A percentile compares a stretch with the other conserved stretches of the same genome.
These are phyloP conservation scores for Nyctibius grandis DNA, from an alignment of 2,797 vertebrate genomes.

Conservation along the genomic window DNA sequence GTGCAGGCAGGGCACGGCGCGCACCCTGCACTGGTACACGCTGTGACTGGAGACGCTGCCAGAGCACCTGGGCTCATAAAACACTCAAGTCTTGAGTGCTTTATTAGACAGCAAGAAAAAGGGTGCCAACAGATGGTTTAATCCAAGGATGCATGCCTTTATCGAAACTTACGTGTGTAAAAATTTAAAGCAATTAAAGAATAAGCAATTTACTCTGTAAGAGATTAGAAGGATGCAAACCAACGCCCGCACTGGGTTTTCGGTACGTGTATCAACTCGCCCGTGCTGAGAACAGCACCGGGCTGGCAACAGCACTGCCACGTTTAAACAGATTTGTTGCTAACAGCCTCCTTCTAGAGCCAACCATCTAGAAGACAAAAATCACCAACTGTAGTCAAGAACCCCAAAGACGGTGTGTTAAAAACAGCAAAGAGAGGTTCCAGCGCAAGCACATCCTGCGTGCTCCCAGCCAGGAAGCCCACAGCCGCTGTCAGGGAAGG, in stretches of 20 bases:
- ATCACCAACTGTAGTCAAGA: background rate
- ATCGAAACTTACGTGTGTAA: background rate
- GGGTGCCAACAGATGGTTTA: background rate
- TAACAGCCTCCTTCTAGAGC: background rate
- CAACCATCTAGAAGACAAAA: background rate
- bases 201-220: background rate
- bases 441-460: accelerated
- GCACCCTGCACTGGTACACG: background rate
- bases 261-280: background rate
- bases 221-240: background rate
- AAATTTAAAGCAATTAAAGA: constrained; percentile 1
- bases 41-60: background rate
- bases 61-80: background rate
- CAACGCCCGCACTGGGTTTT: background rate
- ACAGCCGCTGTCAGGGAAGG: background rate
- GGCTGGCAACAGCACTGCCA: background rate
- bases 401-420: background rate
- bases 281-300: background rate
- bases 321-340: background rate
- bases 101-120: background rate
- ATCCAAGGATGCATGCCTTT: background rate
- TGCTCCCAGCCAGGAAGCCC: background rate
- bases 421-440: background rate
- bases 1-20: background rate
- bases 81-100: background rate